These are phyloP conservation scores for Parnassius apollo DNA, from an alignment of 2,888 invertebrate genomes.

Conservation along the genomic window DNA sequence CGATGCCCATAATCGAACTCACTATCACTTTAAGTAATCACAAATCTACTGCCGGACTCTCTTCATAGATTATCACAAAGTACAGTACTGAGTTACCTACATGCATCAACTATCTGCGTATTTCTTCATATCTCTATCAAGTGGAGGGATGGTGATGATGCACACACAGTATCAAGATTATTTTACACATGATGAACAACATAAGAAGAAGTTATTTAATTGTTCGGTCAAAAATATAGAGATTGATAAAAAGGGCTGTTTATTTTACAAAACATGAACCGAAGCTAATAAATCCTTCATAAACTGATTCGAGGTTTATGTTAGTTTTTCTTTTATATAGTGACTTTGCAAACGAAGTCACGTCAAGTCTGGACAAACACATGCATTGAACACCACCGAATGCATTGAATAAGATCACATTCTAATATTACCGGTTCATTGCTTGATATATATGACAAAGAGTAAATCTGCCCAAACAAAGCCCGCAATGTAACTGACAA, in stretches of 20 bases:
- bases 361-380: slow-evolving; percentile 65
- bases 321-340: slow-evolving; percentile 67
- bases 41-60: too few relatives aligned
- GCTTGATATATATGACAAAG: not conserved
- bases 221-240: too few relatives aligned
- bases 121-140: too few relatives aligned
- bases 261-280: not conserved
- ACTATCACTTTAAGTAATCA: too few relatives aligned
- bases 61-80: too few relatives aligned
- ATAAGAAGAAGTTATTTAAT: too few relatives aligned
- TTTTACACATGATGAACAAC: too few relatives aligned
- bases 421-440: slow-evolving; percentile 27
- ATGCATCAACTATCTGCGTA: too few relatives aligned
- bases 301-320: slow-evolving; percentile 62
- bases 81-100: too few relatives aligned
- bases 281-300: slow-evolving; percentile 15
- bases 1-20: too few relatives aligned
- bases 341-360: slow-evolving; percentile 71
- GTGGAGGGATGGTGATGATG: too few relatives aligned
- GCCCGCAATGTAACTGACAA: slow-evolving; percentile 37
- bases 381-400: slow-evolving; percentile 38
- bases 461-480: slow-evolving; percentile 19
- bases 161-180: too few relatives aligned
- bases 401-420: slow-evolving; percentile 10
- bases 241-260: not conserved